Conservation (phyloP, 2,113 vertebrate species). For the Bubalus kerabau region DNA sequence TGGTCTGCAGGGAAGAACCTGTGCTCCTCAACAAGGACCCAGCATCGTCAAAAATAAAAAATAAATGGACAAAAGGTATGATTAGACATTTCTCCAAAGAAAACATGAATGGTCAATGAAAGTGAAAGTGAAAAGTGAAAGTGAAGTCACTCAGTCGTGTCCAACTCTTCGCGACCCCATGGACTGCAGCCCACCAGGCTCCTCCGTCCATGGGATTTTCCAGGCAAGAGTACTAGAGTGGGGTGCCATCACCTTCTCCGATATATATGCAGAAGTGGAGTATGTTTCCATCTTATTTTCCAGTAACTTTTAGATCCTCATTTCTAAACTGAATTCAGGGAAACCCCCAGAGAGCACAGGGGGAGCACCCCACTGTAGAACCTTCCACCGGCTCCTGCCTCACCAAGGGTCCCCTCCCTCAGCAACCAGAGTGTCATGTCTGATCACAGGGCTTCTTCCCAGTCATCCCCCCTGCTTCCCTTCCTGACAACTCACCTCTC, state of each 20-base stretch:
- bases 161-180: too few species aligned
- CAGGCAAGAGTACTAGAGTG: too few species aligned
- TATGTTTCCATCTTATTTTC: background rate
- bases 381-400: background rate
- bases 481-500: background rate
- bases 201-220: too few species aligned
- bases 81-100: constrained; percentile 5
- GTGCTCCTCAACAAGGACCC: background rate
- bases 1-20: fast-evolving
- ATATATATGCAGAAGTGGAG: background rate
- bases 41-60: background rate
- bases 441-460: background rate
- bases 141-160: too few species aligned
- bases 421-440: background rate
- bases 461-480: background rate
- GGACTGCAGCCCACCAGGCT: too few species aligned
- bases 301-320: background rate
- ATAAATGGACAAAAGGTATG: background rate
- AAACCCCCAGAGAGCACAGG: background rate
- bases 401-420: background rate
- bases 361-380: background rate
- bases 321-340: background rate
- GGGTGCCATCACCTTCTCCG: too few species aligned
- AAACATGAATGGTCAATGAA: background rate
- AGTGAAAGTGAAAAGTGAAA: too few species aligned